Percentiles rank a stretch among this genome's conserved stretches.
Conservation (phyloP, 92 coral and sea anemone species). For the Pocillopora grandis region DNA sequence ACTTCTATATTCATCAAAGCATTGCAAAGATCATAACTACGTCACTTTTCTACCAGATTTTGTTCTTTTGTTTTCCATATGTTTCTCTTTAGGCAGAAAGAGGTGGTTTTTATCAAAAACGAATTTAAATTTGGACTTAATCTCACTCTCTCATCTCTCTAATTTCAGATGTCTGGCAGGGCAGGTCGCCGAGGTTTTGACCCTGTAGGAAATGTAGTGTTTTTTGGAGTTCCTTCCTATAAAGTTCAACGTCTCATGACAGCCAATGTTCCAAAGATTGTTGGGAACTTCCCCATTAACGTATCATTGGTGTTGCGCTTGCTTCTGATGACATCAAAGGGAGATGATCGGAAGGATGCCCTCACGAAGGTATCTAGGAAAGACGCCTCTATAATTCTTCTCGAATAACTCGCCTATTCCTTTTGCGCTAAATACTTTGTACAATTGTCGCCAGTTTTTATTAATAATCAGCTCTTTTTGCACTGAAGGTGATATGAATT, state of each 20-base stretch:
- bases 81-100: conserved; percentile 54
- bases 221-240: conserved; percentile 69
- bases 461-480: no score
- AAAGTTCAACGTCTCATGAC: conserved; percentile 76
- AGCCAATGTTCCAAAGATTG: conserved; percentile 64
- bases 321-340: conserved; percentile 58
- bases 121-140: conserved; percentile 15
- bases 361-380: conserved; percentile 18
- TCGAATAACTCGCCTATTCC: no score
- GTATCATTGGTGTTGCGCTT: conserved; percentile 71
- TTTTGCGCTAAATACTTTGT: no score
- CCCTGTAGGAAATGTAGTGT: conserved; percentile 72
- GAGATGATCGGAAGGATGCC: conserved; percentile 33
- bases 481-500: no score
- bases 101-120: conserved; percentile 6
- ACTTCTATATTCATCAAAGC: no score
- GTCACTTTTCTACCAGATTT: no score
- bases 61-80: neutral
- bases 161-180: conserved; percentile 73
- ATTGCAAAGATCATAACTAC: no score
- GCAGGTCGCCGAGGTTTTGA: conserved; percentile 82
- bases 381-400: no score
- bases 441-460: no score
- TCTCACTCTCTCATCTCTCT: neutral
- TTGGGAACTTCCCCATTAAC: conserved; percentile 74